Percentiles rank a stretch among this genome's conserved stretches.
Evolutionary conservation across 1,140 invertebrate species (phyloP).

Genomic region (Papilio dardanus): DNA sequence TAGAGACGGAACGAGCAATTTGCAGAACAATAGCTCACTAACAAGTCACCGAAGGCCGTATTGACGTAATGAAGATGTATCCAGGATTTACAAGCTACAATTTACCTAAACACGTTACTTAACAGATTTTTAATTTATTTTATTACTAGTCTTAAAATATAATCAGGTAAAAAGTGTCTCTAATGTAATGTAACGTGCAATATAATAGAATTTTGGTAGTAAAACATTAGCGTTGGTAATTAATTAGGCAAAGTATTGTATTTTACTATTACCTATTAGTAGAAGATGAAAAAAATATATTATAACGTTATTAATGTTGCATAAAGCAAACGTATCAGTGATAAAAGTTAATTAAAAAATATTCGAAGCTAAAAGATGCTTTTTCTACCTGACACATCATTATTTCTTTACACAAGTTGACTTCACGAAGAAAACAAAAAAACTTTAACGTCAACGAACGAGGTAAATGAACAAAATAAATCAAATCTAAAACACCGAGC

Average conservation of each 20-base stretch:
- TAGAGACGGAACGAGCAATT: slow-evolving; percentile 21
- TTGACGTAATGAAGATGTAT: slow-evolving; percentile 20
- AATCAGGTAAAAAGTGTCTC: no score
- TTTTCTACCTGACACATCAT: background rate
- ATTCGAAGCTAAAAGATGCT: background rate
- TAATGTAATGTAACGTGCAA: no score
- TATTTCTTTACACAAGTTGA: background rate
- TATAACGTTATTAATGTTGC: background rate
- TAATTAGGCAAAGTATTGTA: no score
- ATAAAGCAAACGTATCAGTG: background rate
- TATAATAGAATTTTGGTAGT: no score
- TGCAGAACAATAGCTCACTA: slow-evolving; percentile 13
- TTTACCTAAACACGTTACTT: background rate
- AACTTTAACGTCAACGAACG: background rate
- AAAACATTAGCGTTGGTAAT: no score
- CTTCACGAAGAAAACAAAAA: background rate
- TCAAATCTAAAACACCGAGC: background rate
- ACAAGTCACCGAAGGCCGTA: slow-evolving; percentile 5
- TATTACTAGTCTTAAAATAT: no score
- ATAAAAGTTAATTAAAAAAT: background rate
- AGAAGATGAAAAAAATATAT: background rate
- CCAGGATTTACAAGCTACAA: background rate
- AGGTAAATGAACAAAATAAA: background rate
- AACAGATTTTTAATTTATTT: no score
- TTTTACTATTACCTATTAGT: background rate